Evolutionary conservation across 2,888 invertebrate genomes (phyloP).

Genomic region (Pseudanteris insignis): DNA sequence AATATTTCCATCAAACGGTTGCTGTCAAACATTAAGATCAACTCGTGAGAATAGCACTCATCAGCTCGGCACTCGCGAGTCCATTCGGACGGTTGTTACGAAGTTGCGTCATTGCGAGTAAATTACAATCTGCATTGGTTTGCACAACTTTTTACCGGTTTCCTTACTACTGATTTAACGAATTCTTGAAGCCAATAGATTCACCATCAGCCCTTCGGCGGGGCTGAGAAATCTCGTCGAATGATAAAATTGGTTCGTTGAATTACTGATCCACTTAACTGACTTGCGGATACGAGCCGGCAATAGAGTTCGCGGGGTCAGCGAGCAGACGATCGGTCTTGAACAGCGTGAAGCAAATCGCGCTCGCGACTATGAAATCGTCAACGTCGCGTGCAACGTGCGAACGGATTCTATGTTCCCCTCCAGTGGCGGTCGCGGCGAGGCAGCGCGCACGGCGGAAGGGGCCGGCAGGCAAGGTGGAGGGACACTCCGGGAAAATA

Average conservation of each 20-base stretch:
- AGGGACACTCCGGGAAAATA: too few species aligned
- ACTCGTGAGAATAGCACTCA: background rate
- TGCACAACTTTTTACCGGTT: too few species aligned
- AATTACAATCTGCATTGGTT: too few species aligned
- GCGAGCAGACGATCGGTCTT: constrained; percentile 12
- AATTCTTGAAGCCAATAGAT: too few species aligned
- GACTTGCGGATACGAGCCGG: too few species aligned
- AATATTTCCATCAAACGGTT: constrained; percentile 22
- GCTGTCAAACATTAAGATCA: background rate
- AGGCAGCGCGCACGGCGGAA: constrained; percentile 35
- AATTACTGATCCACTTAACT: too few species aligned
- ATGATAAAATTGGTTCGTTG: too few species aligned
- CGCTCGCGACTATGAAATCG: constrained; percentile 59
- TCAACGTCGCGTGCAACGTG: constrained; percentile 46
- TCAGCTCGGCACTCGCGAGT: too few species aligned
- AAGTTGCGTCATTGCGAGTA: too few species aligned
- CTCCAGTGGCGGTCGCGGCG: constrained; percentile 41
- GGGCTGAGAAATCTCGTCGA: too few species aligned
- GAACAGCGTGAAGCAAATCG: constrained; percentile 55
- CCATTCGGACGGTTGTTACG: background rate
- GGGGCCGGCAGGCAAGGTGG: constrained; percentile 21
- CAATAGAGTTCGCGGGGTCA: constrained; percentile 1
- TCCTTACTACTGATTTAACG: too few species aligned
- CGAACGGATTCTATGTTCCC: constrained; percentile 30
- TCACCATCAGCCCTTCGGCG: too few species aligned